Percentiles rank a stretch among this genome's conserved stretches.
phyloP scores from a whole-genome alignment of 1,140 invertebrate species.

The Magallana angulata region DNA sequence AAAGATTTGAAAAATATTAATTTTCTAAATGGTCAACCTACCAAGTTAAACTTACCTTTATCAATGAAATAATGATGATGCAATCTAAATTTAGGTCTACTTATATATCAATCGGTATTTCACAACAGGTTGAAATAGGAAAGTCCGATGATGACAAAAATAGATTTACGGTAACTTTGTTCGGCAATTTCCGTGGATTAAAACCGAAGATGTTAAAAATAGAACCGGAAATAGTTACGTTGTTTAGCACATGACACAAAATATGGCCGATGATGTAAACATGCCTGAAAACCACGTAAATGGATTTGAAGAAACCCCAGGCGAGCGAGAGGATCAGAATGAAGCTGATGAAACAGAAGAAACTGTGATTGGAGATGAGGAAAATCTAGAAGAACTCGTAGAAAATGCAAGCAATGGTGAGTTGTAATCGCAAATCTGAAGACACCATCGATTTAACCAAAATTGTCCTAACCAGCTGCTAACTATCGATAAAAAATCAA shows the following conservation, averaged over 20 bases:
- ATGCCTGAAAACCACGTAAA: constrained; percentile 14
- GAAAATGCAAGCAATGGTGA: constrained; percentile 43
- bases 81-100: neutral
- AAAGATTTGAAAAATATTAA: neutral
- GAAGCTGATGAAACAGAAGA: neutral
- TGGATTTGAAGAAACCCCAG: constrained; percentile 35
- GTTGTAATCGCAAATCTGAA: neutral
- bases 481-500: neutral
- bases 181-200: neutral
- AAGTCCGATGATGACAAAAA: neutral
- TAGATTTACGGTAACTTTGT: neutral
- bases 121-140: neutral
- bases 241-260: constrained; percentile 43
- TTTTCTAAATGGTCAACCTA: neutral
- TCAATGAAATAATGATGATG: neutral
- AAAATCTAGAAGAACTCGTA: constrained; percentile 32
- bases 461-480: neutral
- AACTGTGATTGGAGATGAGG: neutral
- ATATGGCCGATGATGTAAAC: constrained; percentile 38
- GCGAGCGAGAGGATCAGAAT: neutral
- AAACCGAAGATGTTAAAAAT: neutral
- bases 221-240: constrained; percentile 21
- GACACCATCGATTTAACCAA: neutral
- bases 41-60: neutral
- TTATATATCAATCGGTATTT: constrained; percentile 5